A percentile compares a stretch with the other conserved stretches of the same genome.
phyloP scores from a whole-genome alignment of 2,113 vertebrate genomes.

The Diadophis punctatus region DNA sequence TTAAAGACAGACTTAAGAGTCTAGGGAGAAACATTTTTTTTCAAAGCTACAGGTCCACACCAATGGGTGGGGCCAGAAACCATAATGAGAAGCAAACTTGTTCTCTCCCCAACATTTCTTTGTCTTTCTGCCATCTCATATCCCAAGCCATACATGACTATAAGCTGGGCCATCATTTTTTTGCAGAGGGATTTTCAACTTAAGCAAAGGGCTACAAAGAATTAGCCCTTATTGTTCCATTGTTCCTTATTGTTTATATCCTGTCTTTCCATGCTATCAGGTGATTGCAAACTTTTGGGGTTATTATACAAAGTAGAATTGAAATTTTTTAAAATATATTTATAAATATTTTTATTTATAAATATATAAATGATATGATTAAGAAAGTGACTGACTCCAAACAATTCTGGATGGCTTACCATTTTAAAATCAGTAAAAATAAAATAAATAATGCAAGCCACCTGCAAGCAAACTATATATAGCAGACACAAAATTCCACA shows the following conservation, averaged over 20 bases:
- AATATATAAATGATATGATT: neutral
- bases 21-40: neutral
- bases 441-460: neutral
- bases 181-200: neutral
- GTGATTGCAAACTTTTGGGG: neutral
- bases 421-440: neutral
- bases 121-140: neutral
- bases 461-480: neutral
- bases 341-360: neutral
- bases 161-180: neutral
- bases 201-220: neutral
- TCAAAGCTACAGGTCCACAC: neutral
- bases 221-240: neutral
- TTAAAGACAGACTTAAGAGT: neutral
- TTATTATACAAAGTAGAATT: neutral
- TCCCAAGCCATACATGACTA: neutral
- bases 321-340: too few species aligned
- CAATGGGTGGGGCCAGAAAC: neutral
- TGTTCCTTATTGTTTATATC: neutral
- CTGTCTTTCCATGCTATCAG: neutral
- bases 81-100: neutral
- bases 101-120: neutral
- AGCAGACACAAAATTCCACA: neutral
- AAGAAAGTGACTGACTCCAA: neutral
- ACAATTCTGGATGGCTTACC: neutral